These are phyloP conservation scores for Carcharodon carcharias DNA, from an alignment of 2,797 vertebrate species.

Conservation along the genomic window DNA sequence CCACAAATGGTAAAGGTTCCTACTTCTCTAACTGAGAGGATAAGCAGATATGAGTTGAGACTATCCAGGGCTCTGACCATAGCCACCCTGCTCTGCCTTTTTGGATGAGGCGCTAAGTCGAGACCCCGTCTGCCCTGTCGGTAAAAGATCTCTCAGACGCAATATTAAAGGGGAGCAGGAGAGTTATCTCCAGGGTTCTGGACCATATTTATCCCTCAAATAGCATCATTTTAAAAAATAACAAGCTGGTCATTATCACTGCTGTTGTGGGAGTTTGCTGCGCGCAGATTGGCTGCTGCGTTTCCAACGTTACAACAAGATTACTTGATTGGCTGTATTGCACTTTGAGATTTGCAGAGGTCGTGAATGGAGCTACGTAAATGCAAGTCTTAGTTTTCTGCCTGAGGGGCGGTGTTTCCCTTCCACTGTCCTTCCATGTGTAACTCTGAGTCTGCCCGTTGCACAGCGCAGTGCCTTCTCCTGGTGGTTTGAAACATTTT, in stretches of 20 bases:
- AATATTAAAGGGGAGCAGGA: background rate
- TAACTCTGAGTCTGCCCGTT: background rate
- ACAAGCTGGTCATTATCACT: background rate
- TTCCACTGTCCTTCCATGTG: background rate
- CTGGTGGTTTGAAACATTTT: background rate
- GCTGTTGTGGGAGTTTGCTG: background rate
- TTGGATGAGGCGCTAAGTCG: background rate
- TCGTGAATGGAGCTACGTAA: background rate
- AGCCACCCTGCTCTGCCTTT: background rate
- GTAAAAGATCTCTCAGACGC: background rate
- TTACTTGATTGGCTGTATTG: background rate
- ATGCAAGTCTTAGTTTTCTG: background rate
- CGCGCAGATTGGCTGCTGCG: background rate
- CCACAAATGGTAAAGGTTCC: background rate
- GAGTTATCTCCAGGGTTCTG: background rate
- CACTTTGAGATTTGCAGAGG: background rate
- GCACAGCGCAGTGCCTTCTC: background rate
- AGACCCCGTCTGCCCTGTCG: background rate
- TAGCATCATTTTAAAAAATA: background rate
- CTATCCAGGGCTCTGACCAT: background rate
- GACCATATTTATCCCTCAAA: background rate
- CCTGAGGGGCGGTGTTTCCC: background rate
- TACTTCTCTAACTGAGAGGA: background rate
- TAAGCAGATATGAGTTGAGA: background rate
- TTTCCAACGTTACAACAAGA: background rate